Evolutionary conservation across 2,113 vertebrate genomes (phyloP).

Genomic region (Callipepla squamata): DNA sequence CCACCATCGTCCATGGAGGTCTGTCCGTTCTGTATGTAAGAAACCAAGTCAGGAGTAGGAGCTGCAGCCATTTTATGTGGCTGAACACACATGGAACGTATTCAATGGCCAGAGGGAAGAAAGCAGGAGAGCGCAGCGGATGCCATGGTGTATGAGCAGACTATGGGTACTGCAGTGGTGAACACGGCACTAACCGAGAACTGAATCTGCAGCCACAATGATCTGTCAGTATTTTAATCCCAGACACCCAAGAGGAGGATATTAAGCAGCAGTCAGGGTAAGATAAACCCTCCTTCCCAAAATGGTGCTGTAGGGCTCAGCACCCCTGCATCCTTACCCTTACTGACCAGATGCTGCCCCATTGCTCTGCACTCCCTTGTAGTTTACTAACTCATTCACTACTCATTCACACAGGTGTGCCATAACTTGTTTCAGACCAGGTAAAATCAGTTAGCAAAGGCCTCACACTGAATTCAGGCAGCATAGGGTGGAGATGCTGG

Average conservation of each 20-base stretch:
- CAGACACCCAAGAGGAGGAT: background rate
- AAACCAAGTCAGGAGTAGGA: background rate
- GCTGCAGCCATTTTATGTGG: background rate
- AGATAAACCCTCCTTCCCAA: background rate
- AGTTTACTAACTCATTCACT: background rate
- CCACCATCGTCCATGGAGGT: background rate
- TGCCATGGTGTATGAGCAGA: background rate
- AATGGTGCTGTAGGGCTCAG: background rate
- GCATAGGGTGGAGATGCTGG: background rate
- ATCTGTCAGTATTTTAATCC: background rate
- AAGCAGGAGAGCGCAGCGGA: background rate
- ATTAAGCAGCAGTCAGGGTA: background rate
- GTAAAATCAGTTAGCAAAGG: background rate
- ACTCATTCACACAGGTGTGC: accelerated
- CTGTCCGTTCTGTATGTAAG: accelerated
- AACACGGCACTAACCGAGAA: background rate
- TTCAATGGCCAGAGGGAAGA: background rate
- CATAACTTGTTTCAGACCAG: background rate
- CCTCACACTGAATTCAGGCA: background rate
- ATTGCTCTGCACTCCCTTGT: background rate
- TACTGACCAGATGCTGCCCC: background rate
- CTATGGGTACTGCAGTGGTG: background rate
- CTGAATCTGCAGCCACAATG: background rate
- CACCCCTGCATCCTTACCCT: background rate
- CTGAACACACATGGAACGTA: background rate